phyloP scores from a whole-genome alignment of 2,113 vertebrate genomes.

The Pituophis catenifer region DNA sequence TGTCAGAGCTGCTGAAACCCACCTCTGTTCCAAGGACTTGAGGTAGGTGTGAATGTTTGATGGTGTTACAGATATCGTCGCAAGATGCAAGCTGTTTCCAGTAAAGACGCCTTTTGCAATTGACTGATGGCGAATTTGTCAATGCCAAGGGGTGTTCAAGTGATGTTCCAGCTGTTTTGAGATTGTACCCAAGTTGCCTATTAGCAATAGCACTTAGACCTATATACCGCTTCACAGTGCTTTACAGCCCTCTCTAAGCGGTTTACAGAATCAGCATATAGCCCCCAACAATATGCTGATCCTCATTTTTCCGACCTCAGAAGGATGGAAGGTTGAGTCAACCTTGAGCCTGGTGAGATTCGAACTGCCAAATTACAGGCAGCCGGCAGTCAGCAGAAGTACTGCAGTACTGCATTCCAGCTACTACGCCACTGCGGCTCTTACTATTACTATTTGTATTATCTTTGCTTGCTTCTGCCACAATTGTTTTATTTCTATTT shows the following conservation, averaged over 20 bases:
- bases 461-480: neutral
- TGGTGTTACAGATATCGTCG: neutral
- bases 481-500: neutral
- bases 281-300: no score
- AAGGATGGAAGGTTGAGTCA: no score
- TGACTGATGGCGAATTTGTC: neutral
- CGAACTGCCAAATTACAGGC: no score
- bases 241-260: no score
- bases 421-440: no score
- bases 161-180: neutral
- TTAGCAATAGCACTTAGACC: neutral
- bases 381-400: no score
- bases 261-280: no score
- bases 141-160: neutral
- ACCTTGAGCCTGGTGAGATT: no score
- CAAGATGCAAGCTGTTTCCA: neutral
- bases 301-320: no score
- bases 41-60: neutral
- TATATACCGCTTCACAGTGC: no score
- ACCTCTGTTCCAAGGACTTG: neutral
- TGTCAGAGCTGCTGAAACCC: no score
- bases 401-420: no score
- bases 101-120: neutral
- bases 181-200: neutral
- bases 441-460: neutral